phyloP scores from a whole-genome alignment of 2,888 invertebrate species.

The Leucozona laternaria region DNA sequence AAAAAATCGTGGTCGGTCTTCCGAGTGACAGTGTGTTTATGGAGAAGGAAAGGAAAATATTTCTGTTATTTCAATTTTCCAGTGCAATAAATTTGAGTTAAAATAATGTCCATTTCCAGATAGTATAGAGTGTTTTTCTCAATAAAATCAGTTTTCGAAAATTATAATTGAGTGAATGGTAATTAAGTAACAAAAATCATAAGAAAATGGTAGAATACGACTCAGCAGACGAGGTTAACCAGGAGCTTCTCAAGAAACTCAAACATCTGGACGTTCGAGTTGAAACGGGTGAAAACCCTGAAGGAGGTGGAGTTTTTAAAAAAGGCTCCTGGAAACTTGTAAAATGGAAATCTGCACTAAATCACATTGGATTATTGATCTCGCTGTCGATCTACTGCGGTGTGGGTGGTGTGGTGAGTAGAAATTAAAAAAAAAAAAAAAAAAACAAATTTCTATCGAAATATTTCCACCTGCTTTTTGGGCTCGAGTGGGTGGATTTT shows the following conservation, averaged over 20 bases:
- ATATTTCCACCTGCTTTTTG: conserved; percentile 11
- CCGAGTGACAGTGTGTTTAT: conserved; percentile 32
- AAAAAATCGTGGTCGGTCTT: conserved; percentile 40
- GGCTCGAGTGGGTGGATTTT: conserved; percentile 17
- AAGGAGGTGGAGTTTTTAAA: conserved; percentile 82
- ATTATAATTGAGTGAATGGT: conserved; percentile 21
- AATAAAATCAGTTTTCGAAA: conserved; percentile 24
- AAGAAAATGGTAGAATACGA: conserved; percentile 80
- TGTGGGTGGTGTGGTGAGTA: conserved; percentile 91
- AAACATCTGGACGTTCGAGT: conserved; percentile 82
- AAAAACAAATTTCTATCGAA: not conserved
- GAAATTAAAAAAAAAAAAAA: not conserved
- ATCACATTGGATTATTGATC: conserved; percentile 90
- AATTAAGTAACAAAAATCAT: conserved; percentile 9
- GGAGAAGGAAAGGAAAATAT: conserved; percentile 31
- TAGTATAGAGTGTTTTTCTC: conserved; percentile 22
- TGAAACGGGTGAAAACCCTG: conserved; percentile 78
- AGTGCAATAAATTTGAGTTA: conserved; percentile 28
- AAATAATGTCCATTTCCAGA: conserved; percentile 46
- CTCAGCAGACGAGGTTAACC: conserved; percentile 82
- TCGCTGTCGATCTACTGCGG: conserved; percentile 91
- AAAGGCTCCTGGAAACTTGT: conserved; percentile 84
- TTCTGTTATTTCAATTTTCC: conserved; percentile 25
- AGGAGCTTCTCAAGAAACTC: conserved; percentile 82
- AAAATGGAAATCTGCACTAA: conserved; percentile 87